These are phyloP conservation scores for Trisateles emortualis DNA, from an alignment of 2,888 invertebrate species.

Conservation along the genomic window DNA sequence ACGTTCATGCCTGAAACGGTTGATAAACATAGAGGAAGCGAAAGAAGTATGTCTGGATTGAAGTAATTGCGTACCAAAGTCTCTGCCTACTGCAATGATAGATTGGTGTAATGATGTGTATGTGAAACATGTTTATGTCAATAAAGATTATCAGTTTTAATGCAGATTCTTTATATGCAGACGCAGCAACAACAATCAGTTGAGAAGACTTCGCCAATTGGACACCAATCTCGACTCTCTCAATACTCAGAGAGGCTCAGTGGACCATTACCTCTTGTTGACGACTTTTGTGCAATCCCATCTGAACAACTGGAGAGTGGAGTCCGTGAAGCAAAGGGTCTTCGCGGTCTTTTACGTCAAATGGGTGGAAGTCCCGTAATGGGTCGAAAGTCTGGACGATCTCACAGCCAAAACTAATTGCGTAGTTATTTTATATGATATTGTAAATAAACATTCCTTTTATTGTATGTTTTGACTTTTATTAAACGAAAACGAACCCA, in stretches of 20 bases:
- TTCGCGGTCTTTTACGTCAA: constrained; percentile 92
- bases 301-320: constrained; percentile 90
- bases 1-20: too few relatives aligned
- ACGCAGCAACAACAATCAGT: constrained; percentile 56
- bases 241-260: constrained; percentile 86
- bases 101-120: too few relatives aligned
- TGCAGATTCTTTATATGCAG: constrained; percentile 29
- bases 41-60: too few relatives aligned
- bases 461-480: constrained; percentile 1
- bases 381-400: constrained; percentile 88
- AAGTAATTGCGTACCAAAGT: too few relatives aligned
- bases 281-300: constrained; percentile 96
- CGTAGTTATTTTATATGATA: constrained; percentile 14
- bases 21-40: too few relatives aligned
- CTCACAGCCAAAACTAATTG: constrained; percentile 80
- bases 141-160: too few relatives aligned
- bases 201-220: constrained; percentile 81
- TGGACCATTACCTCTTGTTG: constrained; percentile 93
- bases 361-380: constrained; percentile 95
- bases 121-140: too few relatives aligned
- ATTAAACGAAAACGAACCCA: constrained; percentile 2
- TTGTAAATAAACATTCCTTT: constrained; percentile 40
- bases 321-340: constrained; percentile 90
- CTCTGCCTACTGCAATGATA: too few relatives aligned
- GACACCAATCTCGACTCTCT: constrained; percentile 88